These are phyloP conservation scores for Flabesymbios commensalis DNA, from an alignment of 2,888 invertebrate species.

Conservation along the genomic window DNA sequence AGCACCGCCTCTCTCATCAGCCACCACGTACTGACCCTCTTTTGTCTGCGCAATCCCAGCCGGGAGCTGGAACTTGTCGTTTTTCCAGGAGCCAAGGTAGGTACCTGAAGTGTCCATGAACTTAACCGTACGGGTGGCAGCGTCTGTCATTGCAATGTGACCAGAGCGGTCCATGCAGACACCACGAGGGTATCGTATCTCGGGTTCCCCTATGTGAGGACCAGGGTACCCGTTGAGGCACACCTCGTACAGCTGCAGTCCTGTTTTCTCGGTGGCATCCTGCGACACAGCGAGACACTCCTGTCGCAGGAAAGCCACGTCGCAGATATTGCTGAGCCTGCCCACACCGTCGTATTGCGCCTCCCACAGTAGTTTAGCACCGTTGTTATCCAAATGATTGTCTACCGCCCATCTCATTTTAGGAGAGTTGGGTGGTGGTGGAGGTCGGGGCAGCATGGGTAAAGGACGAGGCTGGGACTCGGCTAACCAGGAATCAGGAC, in stretches of 20 bases:
- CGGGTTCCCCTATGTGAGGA: neutral
- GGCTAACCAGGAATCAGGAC: too few relatives aligned
- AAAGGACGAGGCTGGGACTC: too few relatives aligned
- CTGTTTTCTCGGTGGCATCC: neutral
- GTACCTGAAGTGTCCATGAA: neutral
- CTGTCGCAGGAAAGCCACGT: constrained; percentile 1
- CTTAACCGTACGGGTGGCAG: neutral
- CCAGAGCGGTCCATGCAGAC: neutral
- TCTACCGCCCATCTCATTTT: too few relatives aligned
- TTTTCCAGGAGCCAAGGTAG: constrained; percentile 2
- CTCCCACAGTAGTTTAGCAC: neutral
- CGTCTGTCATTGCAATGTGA: constrained; percentile 3
- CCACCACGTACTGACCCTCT: neutral
- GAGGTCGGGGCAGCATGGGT: too few relatives aligned
- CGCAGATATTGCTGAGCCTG: neutral
- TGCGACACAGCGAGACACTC: neutral
- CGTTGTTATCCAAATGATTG: too few relatives aligned
- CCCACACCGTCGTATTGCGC: neutral
- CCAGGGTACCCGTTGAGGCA: neutral
- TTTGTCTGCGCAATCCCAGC: constrained; percentile 1
- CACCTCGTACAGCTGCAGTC: neutral
- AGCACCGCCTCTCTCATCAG: neutral
- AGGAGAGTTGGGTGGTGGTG: too few relatives aligned
- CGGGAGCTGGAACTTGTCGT: neutral
- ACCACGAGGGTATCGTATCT: neutral